Base-by-base conservation (phyloP, 1,140 invertebrate genomes). In the Tenebrio molitor region DNA sequence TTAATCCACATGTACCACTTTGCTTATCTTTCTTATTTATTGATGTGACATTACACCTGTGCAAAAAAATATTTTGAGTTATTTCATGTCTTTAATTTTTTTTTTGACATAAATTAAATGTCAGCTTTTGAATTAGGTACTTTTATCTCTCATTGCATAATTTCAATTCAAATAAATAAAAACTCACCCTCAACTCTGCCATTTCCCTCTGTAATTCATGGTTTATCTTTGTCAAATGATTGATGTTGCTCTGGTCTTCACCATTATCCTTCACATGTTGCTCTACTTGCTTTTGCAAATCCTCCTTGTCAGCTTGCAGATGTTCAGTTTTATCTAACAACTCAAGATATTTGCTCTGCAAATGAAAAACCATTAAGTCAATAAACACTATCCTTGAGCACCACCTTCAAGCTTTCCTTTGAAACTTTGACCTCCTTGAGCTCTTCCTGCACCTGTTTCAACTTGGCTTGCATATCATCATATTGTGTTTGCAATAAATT, bases 401-500 rank as follows among this genome's bases (percentile, higher is more conserved):
- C 8, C 12, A 46, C 76, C 50, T 80, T 80, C 7, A 79, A 62
- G 8, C 19, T 67, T 50, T 79, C 78, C 42, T 75, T 78, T n/a
- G 73, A 69, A 15, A 25, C 70, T 12, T 67, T 34, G 15, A 79
- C 70, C 69, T 78, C 73, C 16, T 77, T 79, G 17, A 79, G 33
- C 71, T 81, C 75, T 63, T 81, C 76, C 69, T 81, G 67, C 1
- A 80, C 16, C 66, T 82, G 78, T 46, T 80, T 81, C 46, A 82
- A 46, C 71, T 81, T 82, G 4, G 77, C 39, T 62, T 83, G 76
- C 16, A 83, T 75, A 72, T 83, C 82, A 41, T 82, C 81, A 75
- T 81, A 73, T 74, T 81, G 72, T 8, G 65, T 68, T 74, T 86
- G 81, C 34, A 86, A 76, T 46, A 85, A 58, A 75, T 85, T 86